Evolutionary conservation across 2,888 invertebrate genomes (phyloP), one percentile per base, ranked within the genome.

Genomic region (Steinernema hermaphroditum): DNA sequence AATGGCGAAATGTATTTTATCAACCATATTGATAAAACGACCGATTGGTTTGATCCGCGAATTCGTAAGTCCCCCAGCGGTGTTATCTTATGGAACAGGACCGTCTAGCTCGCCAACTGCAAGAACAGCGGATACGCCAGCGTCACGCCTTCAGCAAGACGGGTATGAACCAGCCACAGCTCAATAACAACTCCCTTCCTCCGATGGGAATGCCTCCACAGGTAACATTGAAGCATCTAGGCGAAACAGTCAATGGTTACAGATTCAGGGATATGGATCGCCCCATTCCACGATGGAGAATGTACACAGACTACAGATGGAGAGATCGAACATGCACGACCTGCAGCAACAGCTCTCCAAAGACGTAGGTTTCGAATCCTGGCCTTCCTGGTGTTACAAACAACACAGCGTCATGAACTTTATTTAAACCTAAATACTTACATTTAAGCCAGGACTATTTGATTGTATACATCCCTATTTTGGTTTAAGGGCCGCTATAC

Each of bases 31-130:
- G 72, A 70, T 37, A 77, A 75, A 46, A 74, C 68, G 41, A 79
- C 79, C 19, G 78, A 81, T 14, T 79, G 78, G 78, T 72, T 54
- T 44, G 79, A 79, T 69, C 77, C 77, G 24, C 69, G 76, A 68
- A 34, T 72, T 32, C 43, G 76, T 75, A 49, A 69, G 76, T 50
- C 1, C 22, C 29, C 12, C 27, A 14, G 24, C 22, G 27, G 68
- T 71, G 50, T 44, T 24, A 14, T 29, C 41, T 54, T 27, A n/a
- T 34, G 68, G 12, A 72, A 32, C 27, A 2, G 19, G 14, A 22
- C 22, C 2, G 27, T 29, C 43, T 57, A 32, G 54, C 73, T 14
- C 43, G 62, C 19, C 54, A 74, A 14, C 41, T 69, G 1, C 75
- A 74, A 57, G 73, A 74, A 43, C 46, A 54, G 16, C 68, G 32